Evolutionary conservation across 2,888 invertebrate genomes (phyloP).

Genomic region (Mesodorylaimus sp.): DNA sequence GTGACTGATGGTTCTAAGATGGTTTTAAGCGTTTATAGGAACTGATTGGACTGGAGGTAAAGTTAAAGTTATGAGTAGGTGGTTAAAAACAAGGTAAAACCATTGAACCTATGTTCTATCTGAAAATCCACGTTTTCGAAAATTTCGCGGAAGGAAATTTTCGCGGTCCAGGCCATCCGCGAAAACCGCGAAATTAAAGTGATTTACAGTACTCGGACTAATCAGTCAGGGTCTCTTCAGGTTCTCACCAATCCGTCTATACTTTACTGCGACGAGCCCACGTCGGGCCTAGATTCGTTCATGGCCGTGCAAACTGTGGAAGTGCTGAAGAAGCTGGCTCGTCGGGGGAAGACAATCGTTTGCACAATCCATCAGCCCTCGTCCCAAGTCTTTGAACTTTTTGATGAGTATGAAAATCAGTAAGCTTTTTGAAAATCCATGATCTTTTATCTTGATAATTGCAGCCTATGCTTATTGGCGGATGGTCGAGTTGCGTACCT

Average conservation of each 20-base stretch:
- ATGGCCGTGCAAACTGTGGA: constrained; percentile 32
- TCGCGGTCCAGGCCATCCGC: too few species aligned
- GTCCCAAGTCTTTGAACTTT: constrained; percentile 66
- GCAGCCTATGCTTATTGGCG: constrained; percentile 49
- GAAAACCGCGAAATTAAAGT: too few species aligned
- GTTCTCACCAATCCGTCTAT: constrained; percentile 38
- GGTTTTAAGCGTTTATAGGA: too few species aligned
- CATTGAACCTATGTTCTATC: too few species aligned
- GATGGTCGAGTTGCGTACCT: constrained; percentile 67
- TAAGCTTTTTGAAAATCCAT: not conserved
- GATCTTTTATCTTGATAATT: constrained; percentile 5
- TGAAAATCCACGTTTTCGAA: too few species aligned
- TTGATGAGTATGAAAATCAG: constrained; percentile 44
- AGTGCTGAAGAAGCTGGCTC: constrained; percentile 33
- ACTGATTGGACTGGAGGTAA: too few species aligned
- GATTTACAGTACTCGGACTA: too few species aligned
- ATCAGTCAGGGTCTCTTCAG: too few species aligned
- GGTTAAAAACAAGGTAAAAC: too few species aligned
- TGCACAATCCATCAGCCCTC: constrained; percentile 89
- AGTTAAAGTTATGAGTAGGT: too few species aligned
- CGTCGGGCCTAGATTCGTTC: constrained; percentile 37
- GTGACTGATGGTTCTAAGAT: too few species aligned
- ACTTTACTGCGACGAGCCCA: constrained; percentile 40
- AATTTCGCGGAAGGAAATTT: too few species aligned
- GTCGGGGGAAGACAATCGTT: constrained; percentile 63